Base-by-base conservation (phyloP, 1,140 invertebrate species). In the Brachionus sp. region DNA sequence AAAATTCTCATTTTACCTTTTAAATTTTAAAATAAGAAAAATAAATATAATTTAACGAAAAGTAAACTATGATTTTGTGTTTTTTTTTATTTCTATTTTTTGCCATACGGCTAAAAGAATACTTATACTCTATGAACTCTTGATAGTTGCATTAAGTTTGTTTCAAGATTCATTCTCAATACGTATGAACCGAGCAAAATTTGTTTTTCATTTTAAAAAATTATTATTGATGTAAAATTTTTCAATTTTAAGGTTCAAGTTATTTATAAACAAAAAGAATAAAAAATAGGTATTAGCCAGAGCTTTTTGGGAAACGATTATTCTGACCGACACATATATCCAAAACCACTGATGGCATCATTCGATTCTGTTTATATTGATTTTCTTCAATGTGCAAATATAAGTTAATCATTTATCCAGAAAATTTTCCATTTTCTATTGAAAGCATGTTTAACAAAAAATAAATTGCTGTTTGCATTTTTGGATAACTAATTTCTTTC, bases 91-190 rank as follows among this genome's bases (percentile, higher is more conserved):
- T 70, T 70, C 35, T 19, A 37, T 39, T 39, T 37, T 39, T 19
- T 39, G 5, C 66, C 33, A 70, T 37, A 66, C 29, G n/a, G 33
- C 29, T 66, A 37, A 39, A 70, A 70, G 4, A 39, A 70, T 39
- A 70, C 33, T 70, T 70, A 37, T 9, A 70, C 66, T 39, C 66
- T n/a, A 70, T 70, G 66, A 70, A 70, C 66, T 70, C 37, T 70
- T 39, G 6, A 70, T 70, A 44, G 33, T 70, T 70, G 66, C 66
- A 70, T 70, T 70, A 70, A 70, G 13, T 70, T 70, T 70, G 33
- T 70, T 70, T 13, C 4, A 70, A 39, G n/a, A 7, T 16, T 19
- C 19, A 70, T 37, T 70, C n/a, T 70, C 35, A 70, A 70, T 70
- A 70, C 66, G 35, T 70, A 70, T 70, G 66, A 70, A 39, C 33